A percentile compares a stretch with the other conserved stretches of the same genome.
phyloP scores from a whole-genome alignment of 1,140 invertebrate genomes.

The Chrysoperla carnea region DNA sequence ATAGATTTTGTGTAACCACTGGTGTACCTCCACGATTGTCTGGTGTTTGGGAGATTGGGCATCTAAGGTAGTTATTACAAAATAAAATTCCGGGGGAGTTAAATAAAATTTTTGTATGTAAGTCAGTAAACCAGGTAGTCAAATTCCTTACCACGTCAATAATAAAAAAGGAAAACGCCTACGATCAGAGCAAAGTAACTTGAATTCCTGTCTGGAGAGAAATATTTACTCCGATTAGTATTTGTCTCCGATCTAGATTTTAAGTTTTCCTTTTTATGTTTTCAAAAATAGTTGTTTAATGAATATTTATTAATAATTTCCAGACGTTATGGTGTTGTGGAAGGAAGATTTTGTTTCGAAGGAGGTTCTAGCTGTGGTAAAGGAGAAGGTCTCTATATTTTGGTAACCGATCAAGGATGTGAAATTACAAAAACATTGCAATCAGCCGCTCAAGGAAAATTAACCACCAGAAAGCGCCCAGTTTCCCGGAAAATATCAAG shows the following conservation, averaged over 20 bases:
- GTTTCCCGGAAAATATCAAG: slow-evolving; percentile 31
- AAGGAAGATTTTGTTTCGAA: slow-evolving; percentile 78
- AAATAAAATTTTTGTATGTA: too few relatives aligned
- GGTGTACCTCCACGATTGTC: slow-evolving; percentile 62
- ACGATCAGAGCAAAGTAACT: too few relatives aligned
- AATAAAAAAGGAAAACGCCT: too few relatives aligned
- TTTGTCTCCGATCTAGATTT: too few relatives aligned
- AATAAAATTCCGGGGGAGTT: too few relatives aligned
- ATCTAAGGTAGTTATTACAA: slow-evolving; percentile 41
- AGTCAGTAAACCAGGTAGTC: too few relatives aligned
- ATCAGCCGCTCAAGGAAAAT: slow-evolving; percentile 50
- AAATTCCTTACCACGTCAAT: too few relatives aligned
- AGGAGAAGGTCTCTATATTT: slow-evolving; percentile 62
- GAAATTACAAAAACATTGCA: slow-evolving; percentile 55
- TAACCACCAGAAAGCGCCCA: slow-evolving; percentile 34
- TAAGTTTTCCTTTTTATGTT: too few relatives aligned
- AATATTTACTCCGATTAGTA: too few relatives aligned
- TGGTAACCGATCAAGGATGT: slow-evolving; percentile 58
- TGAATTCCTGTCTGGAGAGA: too few relatives aligned
- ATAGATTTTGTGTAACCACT: slow-evolving; percentile 60
- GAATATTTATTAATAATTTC: too few relatives aligned
- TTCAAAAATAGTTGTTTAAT: too few relatives aligned
- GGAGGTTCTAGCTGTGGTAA: slow-evolving; percentile 74
- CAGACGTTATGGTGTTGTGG: slow-evolving; percentile 70
- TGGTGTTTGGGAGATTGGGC: slow-evolving; percentile 58